These are phyloP conservation scores for Triplophysa dalaica DNA, from an alignment of 2,113 vertebrate species.

Conservation along the genomic window DNA sequence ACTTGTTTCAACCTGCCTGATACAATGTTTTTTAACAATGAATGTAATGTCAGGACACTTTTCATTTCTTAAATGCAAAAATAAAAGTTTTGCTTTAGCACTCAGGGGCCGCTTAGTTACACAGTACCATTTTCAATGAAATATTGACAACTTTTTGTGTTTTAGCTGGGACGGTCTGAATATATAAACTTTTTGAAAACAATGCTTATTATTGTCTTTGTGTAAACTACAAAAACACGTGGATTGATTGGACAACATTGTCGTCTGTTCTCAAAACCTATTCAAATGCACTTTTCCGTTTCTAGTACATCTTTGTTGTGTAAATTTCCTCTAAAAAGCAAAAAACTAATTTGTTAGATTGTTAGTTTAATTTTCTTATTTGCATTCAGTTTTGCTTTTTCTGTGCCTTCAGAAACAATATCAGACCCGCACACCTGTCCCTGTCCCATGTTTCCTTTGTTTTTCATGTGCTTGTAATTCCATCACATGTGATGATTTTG, in stretches of 20 bases:
- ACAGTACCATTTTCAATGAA: too few relatives aligned
- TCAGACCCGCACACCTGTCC: not conserved
- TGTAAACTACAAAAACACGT: too few relatives aligned
- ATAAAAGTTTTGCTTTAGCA: too few relatives aligned
- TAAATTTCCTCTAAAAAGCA: not conserved
- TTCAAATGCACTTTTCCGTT: not conserved
- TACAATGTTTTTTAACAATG: not conserved
- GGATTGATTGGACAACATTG: too few relatives aligned
- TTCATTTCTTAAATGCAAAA: too few relatives aligned
- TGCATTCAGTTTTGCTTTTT: not conserved
- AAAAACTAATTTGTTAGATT: not conserved
- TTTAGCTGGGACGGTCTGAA: too few relatives aligned
- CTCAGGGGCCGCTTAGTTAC: too few relatives aligned
- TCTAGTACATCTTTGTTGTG: too few relatives aligned
- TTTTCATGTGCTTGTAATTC: not conserved
- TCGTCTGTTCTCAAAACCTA: too few relatives aligned
- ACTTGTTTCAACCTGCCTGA: not conserved
- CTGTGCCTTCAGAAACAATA: not conserved
- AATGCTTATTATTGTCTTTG: too few relatives aligned
- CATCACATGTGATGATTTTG: constrained; percentile 16
- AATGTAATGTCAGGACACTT: not conserved
- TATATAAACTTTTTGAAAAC: too few relatives aligned
- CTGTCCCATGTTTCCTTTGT: not conserved
- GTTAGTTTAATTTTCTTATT: not conserved
- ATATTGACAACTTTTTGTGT: too few relatives aligned